Base-by-base conservation (phyloP, 2,797 vertebrate species). In the Oreochromis grahami region DNA sequence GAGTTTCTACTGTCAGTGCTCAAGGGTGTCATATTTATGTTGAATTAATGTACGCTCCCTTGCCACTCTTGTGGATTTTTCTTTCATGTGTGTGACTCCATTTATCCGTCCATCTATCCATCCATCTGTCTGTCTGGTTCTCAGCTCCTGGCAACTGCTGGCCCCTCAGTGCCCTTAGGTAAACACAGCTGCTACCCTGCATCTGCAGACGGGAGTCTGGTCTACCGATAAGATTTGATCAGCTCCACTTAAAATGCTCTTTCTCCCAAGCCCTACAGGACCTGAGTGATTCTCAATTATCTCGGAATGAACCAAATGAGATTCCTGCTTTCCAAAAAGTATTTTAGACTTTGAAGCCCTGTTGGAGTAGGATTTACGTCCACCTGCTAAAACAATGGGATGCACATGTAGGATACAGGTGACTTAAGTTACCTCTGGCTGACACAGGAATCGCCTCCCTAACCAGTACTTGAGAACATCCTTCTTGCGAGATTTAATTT, bases 181-280 rank as follows among this genome's bases (percentile, higher is more conserved):
- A 92, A 93, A 91, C 89, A 92, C 91, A 94, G 92, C 92, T 92
- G 91, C 92, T 91, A 81, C 90, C 87, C 86, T 78, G 81, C 79
- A 88, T 91, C 89, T 86, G 88, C 84, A 86, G 77, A 88, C 82
- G 13, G 6, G 77, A 85, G 76, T 63, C 79, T 34, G 21, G 15
- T 79, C 56, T 63, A 8, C 76, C 6, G 84, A 86, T 76, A 4
- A 84, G 87, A 91, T 92, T 60, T 84, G 81, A 91, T 86, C 76
- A 79, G 79, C 79, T 83, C 72, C 55, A 72, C 84, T 87, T 85
- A 83, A 88, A 84, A 79, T 43, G 52, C 74, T 80, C 78, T 58
- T 58, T 48, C 84, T 76, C 34, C 50, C 12, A 34, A 21, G 84
- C 3, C 6, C 58, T 34, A 32, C 82, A 45, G 51, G 48, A 74